These are phyloP conservation scores for Flabesymbios commensalis DNA, from an alignment of 2,888 invertebrate genomes.

Conservation along the genomic window DNA sequence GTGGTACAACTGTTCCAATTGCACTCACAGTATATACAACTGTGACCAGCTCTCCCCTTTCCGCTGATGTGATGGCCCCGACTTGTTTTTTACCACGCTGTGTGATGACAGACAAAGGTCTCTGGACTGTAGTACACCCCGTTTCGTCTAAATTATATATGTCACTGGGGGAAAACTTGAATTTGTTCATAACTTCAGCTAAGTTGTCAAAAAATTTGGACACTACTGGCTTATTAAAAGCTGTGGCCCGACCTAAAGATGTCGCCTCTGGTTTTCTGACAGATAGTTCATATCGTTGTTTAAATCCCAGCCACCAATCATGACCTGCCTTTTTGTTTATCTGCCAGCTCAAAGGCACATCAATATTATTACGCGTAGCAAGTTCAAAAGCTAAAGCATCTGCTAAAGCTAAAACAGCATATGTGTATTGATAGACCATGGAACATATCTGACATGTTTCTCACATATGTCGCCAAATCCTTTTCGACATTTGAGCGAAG, in stretches of 20 bases:
- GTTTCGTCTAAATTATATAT: slow-evolving; percentile 36
- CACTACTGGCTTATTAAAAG: slow-evolving; percentile 29
- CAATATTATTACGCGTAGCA: no score
- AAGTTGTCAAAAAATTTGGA: slow-evolving; percentile 31
- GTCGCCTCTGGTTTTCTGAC: slow-evolving; percentile 32
- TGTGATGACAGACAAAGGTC: slow-evolving; percentile 21
- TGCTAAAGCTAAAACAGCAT: slow-evolving; percentile 3
- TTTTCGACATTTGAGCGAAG: slow-evolving; percentile 7
- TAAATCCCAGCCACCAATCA: slow-evolving; percentile 4
- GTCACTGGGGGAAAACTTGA: slow-evolving; percentile 16
- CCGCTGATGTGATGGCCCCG: slow-evolving; percentile 20
- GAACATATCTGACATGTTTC: slow-evolving; percentile 12
- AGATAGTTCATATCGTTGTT: slow-evolving; percentile 11
- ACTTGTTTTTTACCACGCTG: slow-evolving; percentile 31
- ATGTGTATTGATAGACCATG: slow-evolving; percentile 11
- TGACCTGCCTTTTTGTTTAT: neutral
- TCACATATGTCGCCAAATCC: slow-evolving; percentile 14
- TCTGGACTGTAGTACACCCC: slow-evolving; percentile 31
- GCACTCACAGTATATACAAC: slow-evolving; percentile 19
- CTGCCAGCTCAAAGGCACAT: no score
- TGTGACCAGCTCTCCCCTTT: slow-evolving; percentile 24
- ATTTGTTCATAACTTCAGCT: slow-evolving; percentile 11
- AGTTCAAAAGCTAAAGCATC: no score
- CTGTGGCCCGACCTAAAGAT: slow-evolving; percentile 27
- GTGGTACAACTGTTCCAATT: slow-evolving; percentile 22